Conservation (phyloP, 1,140 invertebrate genomes). For the Melitaea cinxia region DNA sequence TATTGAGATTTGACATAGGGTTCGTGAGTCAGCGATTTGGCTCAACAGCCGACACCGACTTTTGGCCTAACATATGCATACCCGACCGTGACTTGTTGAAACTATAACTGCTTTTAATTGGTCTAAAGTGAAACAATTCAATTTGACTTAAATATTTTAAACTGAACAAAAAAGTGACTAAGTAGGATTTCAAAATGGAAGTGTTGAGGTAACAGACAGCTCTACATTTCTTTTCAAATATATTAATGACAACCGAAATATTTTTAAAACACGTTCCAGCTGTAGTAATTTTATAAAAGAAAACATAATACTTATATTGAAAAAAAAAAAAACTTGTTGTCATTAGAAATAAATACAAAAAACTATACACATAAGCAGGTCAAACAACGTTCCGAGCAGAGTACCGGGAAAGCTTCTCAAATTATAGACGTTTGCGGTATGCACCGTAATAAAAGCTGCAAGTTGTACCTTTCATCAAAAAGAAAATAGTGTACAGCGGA, state of each 20-base stretch:
- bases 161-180: background rate
- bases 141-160: conserved; percentile 41
- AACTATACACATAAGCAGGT: background rate
- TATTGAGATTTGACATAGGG: conserved; percentile 77
- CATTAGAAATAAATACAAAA: too few species aligned
- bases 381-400: background rate
- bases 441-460: conserved; percentile 33
- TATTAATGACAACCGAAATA: too few species aligned
- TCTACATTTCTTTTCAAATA: too few species aligned
- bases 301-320: too few species aligned
- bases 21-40: conserved; percentile 61
- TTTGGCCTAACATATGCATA: conserved; percentile 63
- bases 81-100: conserved; percentile 64
- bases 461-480: conserved; percentile 53
- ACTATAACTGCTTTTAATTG: conserved; percentile 71
- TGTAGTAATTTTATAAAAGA: too few species aligned
- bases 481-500: conserved; percentile 73
- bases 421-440: conserved; percentile 19
- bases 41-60: conserved; percentile 40
- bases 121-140: conserved; percentile 66
- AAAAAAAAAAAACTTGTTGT: too few species aligned
- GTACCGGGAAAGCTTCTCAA: background rate
- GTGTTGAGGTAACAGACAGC: too few species aligned
- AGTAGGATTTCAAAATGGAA: too few species aligned
- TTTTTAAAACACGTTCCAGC: too few species aligned